A percentile compares a stretch with the other conserved stretches of the same genome.
Conservation (phyloP, 2,113 vertebrate species). For the Sitta europaea region DNA sequence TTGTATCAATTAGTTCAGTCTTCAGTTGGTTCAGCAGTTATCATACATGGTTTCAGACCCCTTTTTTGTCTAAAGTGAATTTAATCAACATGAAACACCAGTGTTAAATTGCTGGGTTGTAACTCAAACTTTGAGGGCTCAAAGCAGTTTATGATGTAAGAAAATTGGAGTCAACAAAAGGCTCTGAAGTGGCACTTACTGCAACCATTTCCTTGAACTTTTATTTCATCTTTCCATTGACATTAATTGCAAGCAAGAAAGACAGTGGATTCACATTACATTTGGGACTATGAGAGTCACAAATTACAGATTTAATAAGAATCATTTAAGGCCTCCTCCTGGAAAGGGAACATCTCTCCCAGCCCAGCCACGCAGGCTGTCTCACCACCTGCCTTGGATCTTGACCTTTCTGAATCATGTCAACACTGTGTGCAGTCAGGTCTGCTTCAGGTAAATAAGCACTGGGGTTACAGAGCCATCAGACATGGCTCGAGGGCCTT, state of each 20-base stretch:
- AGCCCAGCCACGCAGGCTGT: neutral
- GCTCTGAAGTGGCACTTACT: neutral
- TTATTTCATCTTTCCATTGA: neutral
- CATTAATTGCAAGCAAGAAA: neutral
- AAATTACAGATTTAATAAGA: neutral
- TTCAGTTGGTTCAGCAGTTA: neutral
- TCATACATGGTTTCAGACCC: neutral
- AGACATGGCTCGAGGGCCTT: neutral
- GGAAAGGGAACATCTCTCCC: neutral
- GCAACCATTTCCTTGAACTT: neutral
- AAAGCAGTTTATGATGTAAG: neutral
- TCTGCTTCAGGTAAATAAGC: neutral
- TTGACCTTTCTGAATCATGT: neutral
- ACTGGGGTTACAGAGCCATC: neutral
- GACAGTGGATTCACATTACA: neutral
- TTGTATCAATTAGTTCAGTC: neutral
- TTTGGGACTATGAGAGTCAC: neutral
- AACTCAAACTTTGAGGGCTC: neutral
- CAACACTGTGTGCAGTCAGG: neutral
- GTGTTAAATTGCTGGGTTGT: neutral
- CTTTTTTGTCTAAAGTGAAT: neutral
- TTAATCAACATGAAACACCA: neutral
- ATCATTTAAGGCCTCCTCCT: neutral
- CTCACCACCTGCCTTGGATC: neutral
- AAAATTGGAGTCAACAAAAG: neutral